Evolutionary conservation across 2,797 vertebrate species (phyloP).

Genomic region (Amphiprion clarkii): DNA sequence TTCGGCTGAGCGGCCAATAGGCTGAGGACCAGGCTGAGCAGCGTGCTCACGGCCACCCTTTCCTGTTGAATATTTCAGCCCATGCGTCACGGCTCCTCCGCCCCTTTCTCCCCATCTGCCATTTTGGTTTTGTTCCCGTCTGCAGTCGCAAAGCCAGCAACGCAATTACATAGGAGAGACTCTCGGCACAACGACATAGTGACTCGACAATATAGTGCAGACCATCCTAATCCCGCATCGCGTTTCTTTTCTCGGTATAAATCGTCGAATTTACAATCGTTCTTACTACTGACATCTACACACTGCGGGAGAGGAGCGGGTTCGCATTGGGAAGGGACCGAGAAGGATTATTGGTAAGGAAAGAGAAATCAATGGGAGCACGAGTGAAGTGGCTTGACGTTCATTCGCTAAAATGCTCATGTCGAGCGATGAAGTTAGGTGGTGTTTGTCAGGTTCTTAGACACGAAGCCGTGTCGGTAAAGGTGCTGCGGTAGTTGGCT

Average conservation of each 20-base stretch:
- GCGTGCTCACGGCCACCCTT: slow-evolving; percentile 59
- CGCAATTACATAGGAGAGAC: slow-evolving; percentile 78
- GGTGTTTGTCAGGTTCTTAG: not conserved
- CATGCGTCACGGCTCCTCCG: slow-evolving; percentile 77
- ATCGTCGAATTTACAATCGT: slow-evolving; percentile 50
- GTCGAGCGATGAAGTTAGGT: slow-evolving; percentile 1
- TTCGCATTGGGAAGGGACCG: slow-evolving; percentile 88
- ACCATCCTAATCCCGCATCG: slow-evolving; percentile 55
- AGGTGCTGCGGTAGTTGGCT: slow-evolving; percentile 12
- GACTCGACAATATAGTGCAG: slow-evolving; percentile 87
- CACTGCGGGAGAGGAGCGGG: slow-evolving; percentile 82
- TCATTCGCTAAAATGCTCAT: slow-evolving; percentile 26
- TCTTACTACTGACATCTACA: slow-evolving; percentile 68
- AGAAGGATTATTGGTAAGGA: slow-evolving; percentile 91
- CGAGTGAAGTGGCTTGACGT: slow-evolving; percentile 69
- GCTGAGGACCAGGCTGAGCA: slow-evolving; percentile 20
- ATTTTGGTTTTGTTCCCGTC: slow-evolving; percentile 93
- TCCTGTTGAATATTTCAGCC: slow-evolving; percentile 74
- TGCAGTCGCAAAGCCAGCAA: slow-evolving; percentile 83
- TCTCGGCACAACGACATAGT: slow-evolving; percentile 78
- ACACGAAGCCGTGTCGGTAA: accelerated
- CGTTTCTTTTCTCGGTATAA: slow-evolving; percentile 47
- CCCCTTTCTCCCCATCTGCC: slow-evolving; percentile 85
- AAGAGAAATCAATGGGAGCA: slow-evolving; percentile 80
- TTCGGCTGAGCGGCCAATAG: slow-evolving; percentile 62